Conservation (phyloP, 2,113 vertebrate genomes). For the Ochotona princeps region DNA sequence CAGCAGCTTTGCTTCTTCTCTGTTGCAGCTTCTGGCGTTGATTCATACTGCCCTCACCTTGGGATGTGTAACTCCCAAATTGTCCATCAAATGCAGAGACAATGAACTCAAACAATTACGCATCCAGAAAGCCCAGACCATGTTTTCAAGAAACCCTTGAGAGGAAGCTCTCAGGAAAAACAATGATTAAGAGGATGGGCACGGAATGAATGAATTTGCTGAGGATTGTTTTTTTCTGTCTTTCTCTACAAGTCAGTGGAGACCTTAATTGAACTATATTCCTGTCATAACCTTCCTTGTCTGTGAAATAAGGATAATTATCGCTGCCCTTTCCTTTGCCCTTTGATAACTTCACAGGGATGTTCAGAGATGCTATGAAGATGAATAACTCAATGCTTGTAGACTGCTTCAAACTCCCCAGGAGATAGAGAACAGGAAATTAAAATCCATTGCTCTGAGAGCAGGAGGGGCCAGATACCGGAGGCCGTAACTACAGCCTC, state of each 20-base stretch:
- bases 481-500: neutral
- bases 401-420: neutral
- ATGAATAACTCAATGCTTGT: conserved; percentile 69
- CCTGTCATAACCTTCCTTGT: conserved; percentile 48
- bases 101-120: neutral
- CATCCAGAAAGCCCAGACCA: neutral
- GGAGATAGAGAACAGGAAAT: conserved; percentile 34
- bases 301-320: conserved; percentile 69
- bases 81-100: neutral
- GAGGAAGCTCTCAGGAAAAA: conserved; percentile 40
- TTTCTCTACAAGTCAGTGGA: conserved; percentile 63
- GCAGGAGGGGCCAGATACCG: neutral
- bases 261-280: conserved; percentile 64
- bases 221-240: conserved; percentile 14
- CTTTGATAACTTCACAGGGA: conserved; percentile 68
- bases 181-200: neutral
- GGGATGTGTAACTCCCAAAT: neutral
- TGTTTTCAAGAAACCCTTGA: neutral
- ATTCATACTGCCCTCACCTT: neutral
- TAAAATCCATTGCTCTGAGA: conserved; percentile 40
- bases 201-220: neutral
- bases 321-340: conserved; percentile 70
- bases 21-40: neutral
- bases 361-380: conserved; percentile 68
- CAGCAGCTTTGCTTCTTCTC: neutral